Evolutionary conservation across 1,140 invertebrate genomes (phyloP), one percentile per base, ranked within the genome.

Genomic region (Leptopilina clavipes): DNA sequence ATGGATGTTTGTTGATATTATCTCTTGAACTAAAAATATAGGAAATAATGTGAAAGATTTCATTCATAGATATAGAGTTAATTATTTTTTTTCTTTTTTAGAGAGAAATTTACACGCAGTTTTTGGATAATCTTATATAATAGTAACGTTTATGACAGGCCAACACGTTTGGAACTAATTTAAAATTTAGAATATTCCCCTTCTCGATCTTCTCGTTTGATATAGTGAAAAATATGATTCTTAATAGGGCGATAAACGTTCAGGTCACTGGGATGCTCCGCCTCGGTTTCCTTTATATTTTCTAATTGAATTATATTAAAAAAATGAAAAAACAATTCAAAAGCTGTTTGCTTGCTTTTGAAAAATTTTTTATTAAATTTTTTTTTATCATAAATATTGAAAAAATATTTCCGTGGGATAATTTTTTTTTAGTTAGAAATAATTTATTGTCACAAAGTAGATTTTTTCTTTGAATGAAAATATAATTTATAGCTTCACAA

Each of bases 241-340:
- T 52, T 52, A 52, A 52, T 52, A 17, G 48, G 48, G n/a, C 48
- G 48, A 52, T 52, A 52, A 52, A 52, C n/a, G 48, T 52, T 52
- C 14, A 52, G 48, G 14, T 52, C n/a, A 0, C 44, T 14, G 10
- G 44, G 14, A 40, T 52, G 48, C 48, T 17, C 48, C 48, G 48
- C 48, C 48, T 8, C 48, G 48, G 48, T 52, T 52, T 52, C 48
- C 48, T 52, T 52, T 52, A 52, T 52, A 52, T 52, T 52, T 52
- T 52, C 48, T 52, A 52, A 52, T 52, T 52, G 48, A 52, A 52
- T 52, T 52, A 17, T 52, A 52, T 31, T 31, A 31, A 31, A 31
- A 31, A 2, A 31, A 31, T 7, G 5, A 8, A 8, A 17, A 52
- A 17, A 52, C 17, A 52, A 2, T 8, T 8, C 6, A n/a, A 52